Conservation (phyloP, 2,888 invertebrate genomes). For the Drosophila monieri region DNA sequence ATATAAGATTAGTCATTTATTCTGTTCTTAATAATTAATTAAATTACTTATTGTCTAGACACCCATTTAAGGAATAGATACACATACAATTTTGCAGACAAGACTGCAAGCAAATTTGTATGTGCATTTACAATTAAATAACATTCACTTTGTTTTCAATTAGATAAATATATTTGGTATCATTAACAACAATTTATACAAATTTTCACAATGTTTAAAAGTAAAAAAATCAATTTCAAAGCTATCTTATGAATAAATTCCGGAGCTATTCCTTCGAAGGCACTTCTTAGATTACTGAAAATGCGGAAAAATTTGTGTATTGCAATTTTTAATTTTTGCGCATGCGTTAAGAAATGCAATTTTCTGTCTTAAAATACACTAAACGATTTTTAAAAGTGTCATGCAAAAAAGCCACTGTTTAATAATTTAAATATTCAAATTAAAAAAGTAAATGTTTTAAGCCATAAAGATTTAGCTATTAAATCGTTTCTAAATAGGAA, state of each 20-base stretch:
- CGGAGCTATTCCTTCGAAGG: conserved; percentile 2
- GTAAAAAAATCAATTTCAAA: neutral
- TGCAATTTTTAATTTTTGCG: conserved; percentile 14
- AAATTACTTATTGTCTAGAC: conserved; percentile 6
- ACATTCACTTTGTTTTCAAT: conserved; percentile 22
- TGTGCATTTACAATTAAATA: conserved; percentile 32
- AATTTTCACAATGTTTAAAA: conserved; percentile 5
- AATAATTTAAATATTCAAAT: neutral
- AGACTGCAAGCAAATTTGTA: conserved; percentile 16
- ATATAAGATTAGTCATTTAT: neutral
- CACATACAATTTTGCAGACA: conserved; percentile 35
- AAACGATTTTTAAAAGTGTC: neutral
- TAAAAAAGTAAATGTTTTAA: neutral
- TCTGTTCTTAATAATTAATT: neutral
- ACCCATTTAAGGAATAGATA: conserved; percentile 11
- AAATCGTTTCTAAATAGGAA: too few relatives aligned
- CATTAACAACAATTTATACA: conserved; percentile 3
- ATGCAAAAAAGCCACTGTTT: neutral
- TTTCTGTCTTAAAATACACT: neutral
- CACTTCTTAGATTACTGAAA: conserved; percentile 18
- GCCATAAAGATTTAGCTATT: too few relatives aligned
- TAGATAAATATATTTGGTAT: conserved; percentile 5
- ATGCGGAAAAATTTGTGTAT: conserved; percentile 12
- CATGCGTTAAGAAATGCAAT: conserved; percentile 4
- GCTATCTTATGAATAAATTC: conserved; percentile 13